Base-by-base conservation (phyloP, 2,888 invertebrate genomes). In the Thereva nobilitata region DNA sequence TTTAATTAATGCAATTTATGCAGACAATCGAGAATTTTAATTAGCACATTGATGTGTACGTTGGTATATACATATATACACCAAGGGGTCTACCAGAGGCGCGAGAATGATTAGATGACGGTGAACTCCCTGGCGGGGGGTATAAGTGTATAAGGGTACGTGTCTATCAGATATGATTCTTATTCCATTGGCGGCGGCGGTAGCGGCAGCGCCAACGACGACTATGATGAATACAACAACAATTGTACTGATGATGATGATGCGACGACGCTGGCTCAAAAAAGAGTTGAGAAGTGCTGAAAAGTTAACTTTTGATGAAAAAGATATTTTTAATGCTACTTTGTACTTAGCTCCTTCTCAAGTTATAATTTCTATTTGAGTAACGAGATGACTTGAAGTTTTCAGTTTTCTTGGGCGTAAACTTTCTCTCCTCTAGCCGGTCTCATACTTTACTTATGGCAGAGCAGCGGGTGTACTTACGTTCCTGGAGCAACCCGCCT, bases 1-100 rank as follows among this genome's bases (percentile, higher is more conserved):
- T 59, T 59, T 59, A 59, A 59, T 59, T 59, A 61, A 61, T 61
- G 61, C 61, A 61, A 61, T 61, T 50, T 61, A 50, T 50, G 61
- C 49, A 61, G 61, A 10, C 40, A 49, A 61, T 61, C 50, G n/a
- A 61, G 61, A 61, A 61, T 61, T 61, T 61, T 61, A 61, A 61
- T 61, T 61, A 61, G 61, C 49, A 41, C 61, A 61, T 61, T 40
- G 41, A 50, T 50, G 41, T 50, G 23, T 23, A 23, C 23, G 23
- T 23, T 23, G 23, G 23, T 23, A 23, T 23, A 23, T 23, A 23
- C 2, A 2, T 23, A 23, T 23, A 23, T 23, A 23, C 23, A 23
- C 23, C 23, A 23, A 23, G 45, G 34, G 40, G 34, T 40, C 40
- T 23, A 23, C 23, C 23, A 23, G 34, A 10, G 4, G 41, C 61